These are phyloP conservation scores for Oreochromis tanganicae DNA, from an alignment of 2,113 vertebrate genomes.

Conservation along the genomic window DNA sequence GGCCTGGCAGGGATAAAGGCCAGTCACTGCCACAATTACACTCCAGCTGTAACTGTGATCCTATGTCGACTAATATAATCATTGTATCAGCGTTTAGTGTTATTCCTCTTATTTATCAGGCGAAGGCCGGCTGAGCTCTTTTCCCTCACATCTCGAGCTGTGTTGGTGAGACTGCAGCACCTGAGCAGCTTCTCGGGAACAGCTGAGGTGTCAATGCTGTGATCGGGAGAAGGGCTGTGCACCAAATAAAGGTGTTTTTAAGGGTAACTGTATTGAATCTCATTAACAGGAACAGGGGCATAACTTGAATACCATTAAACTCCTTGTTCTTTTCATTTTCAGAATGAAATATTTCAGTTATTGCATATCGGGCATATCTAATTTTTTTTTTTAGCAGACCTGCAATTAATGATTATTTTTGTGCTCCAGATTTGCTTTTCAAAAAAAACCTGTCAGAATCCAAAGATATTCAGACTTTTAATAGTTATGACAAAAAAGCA, in stretches of 20 bases:
- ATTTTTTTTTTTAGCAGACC: not conserved
- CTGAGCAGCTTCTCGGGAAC: slow-evolving; percentile 5
- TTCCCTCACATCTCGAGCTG: not conserved
- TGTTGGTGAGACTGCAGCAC: not conserved
- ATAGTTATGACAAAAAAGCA: not conserved
- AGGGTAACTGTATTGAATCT: not conserved
- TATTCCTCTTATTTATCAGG: not conserved
- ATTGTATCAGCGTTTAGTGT: not conserved
- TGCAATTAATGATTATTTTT: not conserved
- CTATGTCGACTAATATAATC: not conserved
- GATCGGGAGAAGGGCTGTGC: not conserved
- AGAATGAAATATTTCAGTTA: not conserved
- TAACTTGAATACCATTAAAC: not conserved
- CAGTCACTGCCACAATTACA: slow-evolving; percentile 29
- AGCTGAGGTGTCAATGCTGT: not conserved
- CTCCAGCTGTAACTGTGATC: slow-evolving; percentile 35
- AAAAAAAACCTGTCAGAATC: not conserved
- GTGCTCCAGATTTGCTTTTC: not conserved
- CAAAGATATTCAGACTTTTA: not conserved
- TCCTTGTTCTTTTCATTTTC: not conserved
- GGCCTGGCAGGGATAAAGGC: slow-evolving; percentile 23
- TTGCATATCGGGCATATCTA: not conserved
- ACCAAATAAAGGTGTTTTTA: not conserved
- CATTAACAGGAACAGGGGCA: not conserved
- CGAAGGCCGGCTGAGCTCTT: not conserved